These are phyloP conservation scores for Deladenus siricidicola DNA, from an alignment of 2,888 invertebrate genomes.

Conservation along the genomic window DNA sequence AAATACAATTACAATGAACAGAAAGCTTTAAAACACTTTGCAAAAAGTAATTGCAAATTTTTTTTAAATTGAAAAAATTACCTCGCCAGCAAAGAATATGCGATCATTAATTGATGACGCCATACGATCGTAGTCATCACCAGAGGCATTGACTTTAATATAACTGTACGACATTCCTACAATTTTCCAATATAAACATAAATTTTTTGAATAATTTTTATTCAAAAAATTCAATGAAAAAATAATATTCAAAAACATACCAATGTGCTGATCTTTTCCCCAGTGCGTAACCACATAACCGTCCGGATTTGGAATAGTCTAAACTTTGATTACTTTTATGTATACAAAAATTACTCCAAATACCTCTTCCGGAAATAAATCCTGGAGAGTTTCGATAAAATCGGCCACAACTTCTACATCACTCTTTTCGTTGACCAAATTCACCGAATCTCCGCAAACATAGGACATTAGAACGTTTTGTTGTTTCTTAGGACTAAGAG, in stretches of 20 bases:
- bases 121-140: constrained; percentile 55
- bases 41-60: no score
- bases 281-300: constrained; percentile 56
- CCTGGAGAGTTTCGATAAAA: constrained; percentile 54
- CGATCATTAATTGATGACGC: constrained; percentile 54
- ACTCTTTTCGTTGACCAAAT: constrained; percentile 51
- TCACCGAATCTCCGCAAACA: constrained; percentile 55
- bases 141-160: constrained; percentile 55
- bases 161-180: constrained; percentile 56
- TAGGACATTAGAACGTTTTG: constrained; percentile 55
- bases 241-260: no score
- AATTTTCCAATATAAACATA: background rate
- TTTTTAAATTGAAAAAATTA: constrained; percentile 25
- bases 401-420: constrained; percentile 54
- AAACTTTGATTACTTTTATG: constrained; percentile 16
- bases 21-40: no score
- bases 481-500: constrained; percentile 16
- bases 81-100: constrained; percentile 58
- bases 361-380: constrained; percentile 56
- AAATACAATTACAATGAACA: no score
- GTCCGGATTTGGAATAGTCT: constrained; percentile 54
- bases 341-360: background rate
- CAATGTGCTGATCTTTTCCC: constrained; percentile 53
- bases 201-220: background rate
- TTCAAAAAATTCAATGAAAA: no score